Percentiles rank a stretch among this genome's conserved stretches.
Conservation (phyloP, 2,888 invertebrate genomes). For the Plagodis pulveraria region DNA sequence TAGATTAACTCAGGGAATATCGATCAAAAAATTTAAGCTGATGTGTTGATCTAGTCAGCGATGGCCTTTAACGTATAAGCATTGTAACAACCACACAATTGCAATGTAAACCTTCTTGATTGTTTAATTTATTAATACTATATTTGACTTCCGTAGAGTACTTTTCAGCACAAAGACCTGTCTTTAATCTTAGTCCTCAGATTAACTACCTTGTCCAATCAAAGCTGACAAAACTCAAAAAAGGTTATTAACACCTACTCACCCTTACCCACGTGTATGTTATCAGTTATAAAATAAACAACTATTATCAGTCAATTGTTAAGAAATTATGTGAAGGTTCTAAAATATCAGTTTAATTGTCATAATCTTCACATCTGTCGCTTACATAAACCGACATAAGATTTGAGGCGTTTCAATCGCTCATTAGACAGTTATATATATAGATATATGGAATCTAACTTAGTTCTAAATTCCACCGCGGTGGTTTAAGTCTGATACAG, state of each 20-base stretch:
- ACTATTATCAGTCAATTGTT: conserved; percentile 55
- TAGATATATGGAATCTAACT: conserved; percentile 41
- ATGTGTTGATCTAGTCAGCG: no score
- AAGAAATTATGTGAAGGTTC: conserved; percentile 71
- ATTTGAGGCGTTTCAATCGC: neutral
- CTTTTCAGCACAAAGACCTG: neutral
- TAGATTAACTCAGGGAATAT: no score
- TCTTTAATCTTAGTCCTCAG: neutral
- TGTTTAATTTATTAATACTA: no score
- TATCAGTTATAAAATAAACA: conserved; percentile 36
- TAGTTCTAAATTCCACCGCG: neutral
- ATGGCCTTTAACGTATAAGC: no score
- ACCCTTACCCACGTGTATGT: conserved; percentile 27
- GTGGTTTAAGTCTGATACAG: conserved; percentile 6
- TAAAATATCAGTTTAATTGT: conserved; percentile 61
- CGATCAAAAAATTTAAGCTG: no score
- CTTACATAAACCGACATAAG: conserved; percentile 1
- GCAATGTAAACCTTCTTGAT: no score
- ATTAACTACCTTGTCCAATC: neutral
- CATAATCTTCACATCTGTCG: conserved; percentile 57
- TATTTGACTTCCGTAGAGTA: neutral
- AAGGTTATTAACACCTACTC: conserved; percentile 17
- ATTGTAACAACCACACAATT: no score
- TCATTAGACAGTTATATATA: neutral
- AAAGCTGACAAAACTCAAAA: conserved; percentile 1